phyloP scores from a whole-genome alignment of 2,113 vertebrate species.

The Mungos mungo region DNA sequence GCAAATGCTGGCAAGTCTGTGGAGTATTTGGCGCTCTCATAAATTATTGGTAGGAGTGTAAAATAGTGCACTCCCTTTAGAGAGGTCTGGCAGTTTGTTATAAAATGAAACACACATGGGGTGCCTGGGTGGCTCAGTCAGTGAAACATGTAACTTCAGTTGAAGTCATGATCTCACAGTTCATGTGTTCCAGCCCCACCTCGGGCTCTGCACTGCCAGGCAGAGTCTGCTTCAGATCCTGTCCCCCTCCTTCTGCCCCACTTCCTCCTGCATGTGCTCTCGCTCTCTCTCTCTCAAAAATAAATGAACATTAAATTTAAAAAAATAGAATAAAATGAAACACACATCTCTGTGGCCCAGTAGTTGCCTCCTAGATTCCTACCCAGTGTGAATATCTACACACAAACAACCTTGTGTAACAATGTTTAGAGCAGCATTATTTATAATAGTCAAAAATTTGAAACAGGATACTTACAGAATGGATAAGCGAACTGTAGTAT shows the following conservation, averaged over 20 bases:
- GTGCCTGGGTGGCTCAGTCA: too few species aligned
- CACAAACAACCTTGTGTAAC: neutral
- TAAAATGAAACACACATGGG: neutral
- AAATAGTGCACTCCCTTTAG: neutral
- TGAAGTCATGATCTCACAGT: too few species aligned
- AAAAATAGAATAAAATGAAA: neutral
- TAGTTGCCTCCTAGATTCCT: neutral
- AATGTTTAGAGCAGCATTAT: neutral
- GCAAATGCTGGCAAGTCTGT: neutral
- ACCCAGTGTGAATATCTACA: neutral
- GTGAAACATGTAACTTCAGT: too few species aligned
- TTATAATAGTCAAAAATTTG: neutral
- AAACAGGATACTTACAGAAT: neutral
- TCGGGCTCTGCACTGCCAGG: too few species aligned
- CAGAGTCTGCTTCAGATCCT: too few species aligned
- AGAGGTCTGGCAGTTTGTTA: neutral
- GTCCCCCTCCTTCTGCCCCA: too few species aligned
- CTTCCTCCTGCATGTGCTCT: too few species aligned
- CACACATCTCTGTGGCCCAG: neutral
- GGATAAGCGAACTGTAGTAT: neutral
- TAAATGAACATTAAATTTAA: too few species aligned
- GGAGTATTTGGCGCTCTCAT: neutral
- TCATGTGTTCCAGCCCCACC: too few species aligned
- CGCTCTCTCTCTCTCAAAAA: too few species aligned
- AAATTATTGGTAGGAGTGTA: neutral